A percentile compares a stretch with the other conserved stretches of the same genome.
These are phyloP conservation scores for Pseudorhombus dupliciocellatus DNA, from an alignment of 2,113 vertebrate genomes.

Conservation along the genomic window DNA sequence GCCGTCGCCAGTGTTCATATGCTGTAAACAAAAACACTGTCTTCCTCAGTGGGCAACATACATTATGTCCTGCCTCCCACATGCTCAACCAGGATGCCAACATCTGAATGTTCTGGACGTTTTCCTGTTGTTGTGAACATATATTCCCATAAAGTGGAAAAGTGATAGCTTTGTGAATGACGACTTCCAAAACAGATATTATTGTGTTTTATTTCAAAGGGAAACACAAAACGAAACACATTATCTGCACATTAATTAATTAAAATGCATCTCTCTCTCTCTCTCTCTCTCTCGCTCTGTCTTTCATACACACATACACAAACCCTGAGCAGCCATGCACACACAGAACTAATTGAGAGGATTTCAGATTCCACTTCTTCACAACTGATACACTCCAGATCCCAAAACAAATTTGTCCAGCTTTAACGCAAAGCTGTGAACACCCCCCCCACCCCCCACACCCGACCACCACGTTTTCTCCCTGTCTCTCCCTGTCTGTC, in stretches of 20 bases:
- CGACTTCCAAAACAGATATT: neutral
- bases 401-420: conserved; percentile 62
- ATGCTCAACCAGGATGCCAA: no score
- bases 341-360: conserved; percentile 62
- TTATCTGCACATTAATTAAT: conserved; percentile 7
- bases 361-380: conserved; percentile 47
- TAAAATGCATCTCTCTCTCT: neutral
- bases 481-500: neutral
- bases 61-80: no score
- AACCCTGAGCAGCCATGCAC: neutral
- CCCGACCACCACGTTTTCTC: neutral
- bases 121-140: no score
- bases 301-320: no score
- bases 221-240: conserved; percentile 15
- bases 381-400: conserved; percentile 59
- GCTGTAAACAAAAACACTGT: no score
- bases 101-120: no score
- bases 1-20: no score
- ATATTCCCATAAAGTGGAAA: no score
- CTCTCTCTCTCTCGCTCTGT: no score
- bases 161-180: neutral
- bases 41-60: no score
- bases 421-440: conserved; percentile 45
- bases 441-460: neutral
- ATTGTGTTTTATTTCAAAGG: no score